Conservation (phyloP, 2,797 vertebrate genomes). For the Okamejei kenojei region DNA sequence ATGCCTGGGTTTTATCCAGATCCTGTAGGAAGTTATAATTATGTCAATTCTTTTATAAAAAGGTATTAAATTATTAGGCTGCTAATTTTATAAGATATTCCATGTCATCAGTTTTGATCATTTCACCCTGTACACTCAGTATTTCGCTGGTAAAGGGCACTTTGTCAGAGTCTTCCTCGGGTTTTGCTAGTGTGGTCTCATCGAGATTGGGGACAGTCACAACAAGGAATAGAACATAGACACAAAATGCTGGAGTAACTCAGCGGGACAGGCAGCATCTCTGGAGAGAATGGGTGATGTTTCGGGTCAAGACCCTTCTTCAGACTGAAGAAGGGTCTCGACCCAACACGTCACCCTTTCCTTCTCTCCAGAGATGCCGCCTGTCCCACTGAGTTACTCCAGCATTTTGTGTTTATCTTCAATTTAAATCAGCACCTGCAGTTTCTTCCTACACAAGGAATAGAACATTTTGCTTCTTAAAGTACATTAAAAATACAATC, state of each 20-base stretch:
- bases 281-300: too few relatives aligned
- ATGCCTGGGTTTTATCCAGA: too few relatives aligned
- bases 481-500: neutral
- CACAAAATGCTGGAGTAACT: too few relatives aligned
- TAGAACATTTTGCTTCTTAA: slow-evolving; percentile 1
- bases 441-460: neutral
- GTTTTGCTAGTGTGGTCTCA: neutral
- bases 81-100: neutral
- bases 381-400: too few relatives aligned
- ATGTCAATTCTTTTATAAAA: neutral
- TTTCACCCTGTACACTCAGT: neutral
- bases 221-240: neutral
- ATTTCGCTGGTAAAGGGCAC: neutral
- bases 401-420: too few relatives aligned
- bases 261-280: too few relatives aligned
- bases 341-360: too few relatives aligned
- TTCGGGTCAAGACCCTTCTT: too few relatives aligned
- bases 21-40: neutral
- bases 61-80: neutral
- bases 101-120: neutral
- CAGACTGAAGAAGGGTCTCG: too few relatives aligned
- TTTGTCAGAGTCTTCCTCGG: neutral
- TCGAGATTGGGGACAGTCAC: neutral
- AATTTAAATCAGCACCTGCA: too few relatives aligned
- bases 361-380: too few relatives aligned